phyloP scores from a whole-genome alignment of 2,888 invertebrate genomes.

The Scaptomyza polygonia region DNA sequence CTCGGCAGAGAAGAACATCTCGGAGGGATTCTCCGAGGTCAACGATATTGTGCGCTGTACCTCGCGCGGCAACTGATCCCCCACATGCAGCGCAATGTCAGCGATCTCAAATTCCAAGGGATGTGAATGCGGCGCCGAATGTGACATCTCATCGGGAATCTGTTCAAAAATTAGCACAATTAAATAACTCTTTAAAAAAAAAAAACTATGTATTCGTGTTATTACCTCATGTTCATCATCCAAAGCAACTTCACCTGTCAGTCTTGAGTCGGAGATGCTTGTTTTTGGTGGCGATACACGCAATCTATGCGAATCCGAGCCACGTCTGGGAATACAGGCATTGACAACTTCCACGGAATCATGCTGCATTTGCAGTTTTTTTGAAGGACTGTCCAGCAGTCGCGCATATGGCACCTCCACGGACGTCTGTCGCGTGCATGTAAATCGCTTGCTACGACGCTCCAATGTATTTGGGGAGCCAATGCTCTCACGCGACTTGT shows the following conservation, averaged over 20 bases:
- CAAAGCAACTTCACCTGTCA: constrained; percentile 90
- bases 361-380: constrained; percentile 80
- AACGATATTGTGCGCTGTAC: constrained; percentile 92
- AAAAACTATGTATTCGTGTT: no score
- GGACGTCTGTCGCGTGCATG: constrained; percentile 85
- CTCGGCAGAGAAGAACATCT: constrained; percentile 96
- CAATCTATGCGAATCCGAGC: constrained; percentile 83
- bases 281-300: constrained; percentile 90
- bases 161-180: constrained; percentile 27
- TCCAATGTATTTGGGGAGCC: constrained; percentile 84
- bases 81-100: constrained; percentile 82
- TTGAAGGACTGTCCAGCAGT: constrained; percentile 88
- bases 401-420: constrained; percentile 91
- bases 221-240: constrained; percentile 85
- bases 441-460: constrained; percentile 86
- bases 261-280: constrained; percentile 93
- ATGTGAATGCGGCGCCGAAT: constrained; percentile 84
- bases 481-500: constrained; percentile 83
- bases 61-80: constrained; percentile 82
- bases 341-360: constrained; percentile 85
- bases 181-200: background rate
- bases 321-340: constrained; percentile 85
- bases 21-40: constrained; percentile 95
- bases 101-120: constrained; percentile 83
- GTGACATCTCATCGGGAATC: constrained; percentile 84